A percentile compares a stretch with the other conserved stretches of the same genome.
Evolutionary conservation across 2,888 invertebrate species (phyloP).

Genomic region (Vandiemenella viatica): DNA sequence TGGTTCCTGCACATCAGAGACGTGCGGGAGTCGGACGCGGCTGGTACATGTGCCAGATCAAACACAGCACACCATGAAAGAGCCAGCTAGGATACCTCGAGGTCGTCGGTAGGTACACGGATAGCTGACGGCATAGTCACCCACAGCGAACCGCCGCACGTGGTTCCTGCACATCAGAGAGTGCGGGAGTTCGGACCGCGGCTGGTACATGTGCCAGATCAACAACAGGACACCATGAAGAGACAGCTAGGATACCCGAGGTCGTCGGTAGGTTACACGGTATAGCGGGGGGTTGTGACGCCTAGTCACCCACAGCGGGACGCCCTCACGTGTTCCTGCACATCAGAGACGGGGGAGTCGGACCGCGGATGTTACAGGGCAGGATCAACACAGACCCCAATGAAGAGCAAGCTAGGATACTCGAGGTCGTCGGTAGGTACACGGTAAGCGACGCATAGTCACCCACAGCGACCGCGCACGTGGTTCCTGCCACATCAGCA

Average conservation of each 20-base stretch:
- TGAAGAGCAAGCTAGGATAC: too few species aligned
- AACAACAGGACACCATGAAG: conserved; percentile 87
- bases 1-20: conserved; percentile 80
- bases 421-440: too few species aligned
- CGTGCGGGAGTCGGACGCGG: conserved; percentile 71
- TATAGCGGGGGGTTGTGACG: too few species aligned
- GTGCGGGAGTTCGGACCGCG: conserved; percentile 71
- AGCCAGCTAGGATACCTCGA: conserved; percentile 75
- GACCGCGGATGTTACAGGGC: too few species aligned
- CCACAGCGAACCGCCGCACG: conserved; percentile 68
- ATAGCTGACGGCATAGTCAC: too few species aligned
- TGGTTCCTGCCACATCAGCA: too few species aligned
- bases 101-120: conserved; percentile 74
- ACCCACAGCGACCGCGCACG: too few species aligned
- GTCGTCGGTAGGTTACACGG: conserved; percentile 78
- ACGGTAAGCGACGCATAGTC: too few species aligned
- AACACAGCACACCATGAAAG: conserved; percentile 87
- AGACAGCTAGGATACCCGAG: conserved; percentile 70
- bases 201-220: conserved; percentile 89
- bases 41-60: conserved; percentile 89
- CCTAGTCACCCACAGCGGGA: conserved; percentile 74
- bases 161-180: conserved; percentile 80
- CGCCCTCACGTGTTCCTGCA: conserved; percentile 73
- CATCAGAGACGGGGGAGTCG: too few species aligned
- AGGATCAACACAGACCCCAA: too few species aligned